Evolutionary conservation across 2,797 vertebrate genomes (phyloP), one percentile per base, ranked within the genome.

Genomic region (Coregonus suidteri): DNA sequence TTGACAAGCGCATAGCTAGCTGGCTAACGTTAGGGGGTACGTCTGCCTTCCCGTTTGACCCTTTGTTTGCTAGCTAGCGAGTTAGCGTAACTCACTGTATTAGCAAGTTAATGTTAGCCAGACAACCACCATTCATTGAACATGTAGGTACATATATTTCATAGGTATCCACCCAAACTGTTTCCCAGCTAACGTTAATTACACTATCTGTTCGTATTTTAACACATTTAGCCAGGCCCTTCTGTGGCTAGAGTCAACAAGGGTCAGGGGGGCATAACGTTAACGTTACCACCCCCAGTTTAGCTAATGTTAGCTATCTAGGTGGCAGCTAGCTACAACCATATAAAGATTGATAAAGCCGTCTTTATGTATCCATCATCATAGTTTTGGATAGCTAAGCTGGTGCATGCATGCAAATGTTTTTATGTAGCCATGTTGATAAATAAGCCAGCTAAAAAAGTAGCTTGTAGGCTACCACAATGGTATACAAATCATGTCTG

Each of bases 11-110:
- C 59, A 20, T 25, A 62, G 41, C 16, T 13, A 56, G 79, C 41
- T 47, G 16, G 15, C 53, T 84, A 84, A 82, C 68, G 14, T 67
- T 65, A 67, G 82, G 77, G 83, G 88, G 79, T 75, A 71, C 25
- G 15, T 18, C 81, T 74, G 20, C 74, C 79, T 74, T 76, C 47
- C 80, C 81, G 86, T 85, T 85, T 88, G 87, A 91, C 92, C 91
- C 94, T 95, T 95, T 95, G 94, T 95, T 93, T 91, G 90, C 89
- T 90, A 92, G 85, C 89, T 84, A 84, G 81, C 79, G 67, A 65
- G 62, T 13, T 65, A 31, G 67, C 34, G 3, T n/a, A 59, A 59
- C 56, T 18, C 56, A 59, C 56, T 59, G 18, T 35, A 69, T 34
- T 69, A 34, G 77, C 81, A 52, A 25, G 18, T 35, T 73, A 69